These are phyloP conservation scores for Sinocyclocheilus maitianheensis DNA, from an alignment of 2,113 vertebrate species.

Conservation along the genomic window DNA sequence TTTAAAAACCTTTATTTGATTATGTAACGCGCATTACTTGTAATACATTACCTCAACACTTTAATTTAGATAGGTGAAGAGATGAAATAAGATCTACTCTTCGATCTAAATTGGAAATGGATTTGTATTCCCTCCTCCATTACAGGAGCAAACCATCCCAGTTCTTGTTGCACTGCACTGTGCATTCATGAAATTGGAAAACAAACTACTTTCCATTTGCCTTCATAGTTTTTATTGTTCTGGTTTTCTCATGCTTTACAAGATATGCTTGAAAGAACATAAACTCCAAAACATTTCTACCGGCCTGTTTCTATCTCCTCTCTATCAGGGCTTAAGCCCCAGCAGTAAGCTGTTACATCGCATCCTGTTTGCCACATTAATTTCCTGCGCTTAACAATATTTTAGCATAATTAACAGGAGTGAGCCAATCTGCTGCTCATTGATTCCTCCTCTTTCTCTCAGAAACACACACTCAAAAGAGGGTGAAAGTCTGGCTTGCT, in stretches of 20 bases:
- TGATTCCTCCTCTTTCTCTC: constrained; percentile 50
- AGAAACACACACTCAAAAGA: constrained; percentile 53
- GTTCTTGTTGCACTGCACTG: neutral
- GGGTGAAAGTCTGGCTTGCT: constrained; percentile 71
- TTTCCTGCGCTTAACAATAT: constrained; percentile 57
- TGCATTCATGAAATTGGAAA: constrained; percentile 2
- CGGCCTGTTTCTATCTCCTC: constrained; percentile 8
- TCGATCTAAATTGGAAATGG: neutral
- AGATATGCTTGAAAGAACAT: constrained; percentile 10
- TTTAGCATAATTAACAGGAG: constrained; percentile 67
- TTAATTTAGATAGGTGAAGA: neutral
- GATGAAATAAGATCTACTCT: constrained; percentile 5
- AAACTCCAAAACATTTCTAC: neutral
- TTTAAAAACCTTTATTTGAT: neutral
- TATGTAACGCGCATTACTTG: neutral
- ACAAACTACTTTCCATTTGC: neutral
- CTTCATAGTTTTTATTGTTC: neutral
- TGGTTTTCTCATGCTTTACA: constrained; percentile 5
- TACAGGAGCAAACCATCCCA: neutral
- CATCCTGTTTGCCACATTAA: constrained; percentile 54
- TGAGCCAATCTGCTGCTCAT: constrained; percentile 61
- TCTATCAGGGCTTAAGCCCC: constrained; percentile 9
- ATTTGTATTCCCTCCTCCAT: neutral
- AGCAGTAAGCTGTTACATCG: constrained; percentile 48
- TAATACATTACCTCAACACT: neutral